phyloP scores from a whole-genome alignment of 2,113 vertebrate species.

The Cyphomyrus discorhynchus region DNA sequence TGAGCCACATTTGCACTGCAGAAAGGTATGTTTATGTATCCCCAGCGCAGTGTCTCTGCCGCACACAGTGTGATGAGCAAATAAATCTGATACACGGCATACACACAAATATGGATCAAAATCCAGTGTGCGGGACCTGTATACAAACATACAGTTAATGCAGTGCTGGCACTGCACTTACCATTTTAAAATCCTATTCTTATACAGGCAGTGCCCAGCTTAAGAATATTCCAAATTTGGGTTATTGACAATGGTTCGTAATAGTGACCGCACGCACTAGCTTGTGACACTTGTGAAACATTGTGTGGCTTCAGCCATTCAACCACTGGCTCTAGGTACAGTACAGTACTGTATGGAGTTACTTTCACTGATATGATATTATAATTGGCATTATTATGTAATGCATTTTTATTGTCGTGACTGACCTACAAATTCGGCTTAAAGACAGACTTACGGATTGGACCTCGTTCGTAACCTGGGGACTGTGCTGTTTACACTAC shows the following conservation, averaged over 20 bases:
- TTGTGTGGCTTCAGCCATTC: neutral
- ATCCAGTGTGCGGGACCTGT: neutral
- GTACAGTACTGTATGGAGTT: neutral
- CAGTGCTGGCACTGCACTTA: neutral
- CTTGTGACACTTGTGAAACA: neutral
- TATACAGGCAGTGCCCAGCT: neutral
- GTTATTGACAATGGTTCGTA: neutral
- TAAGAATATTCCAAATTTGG: neutral
- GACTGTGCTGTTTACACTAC: neutral
- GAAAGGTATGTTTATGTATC: neutral
- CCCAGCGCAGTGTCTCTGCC: neutral
- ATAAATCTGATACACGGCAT: neutral
- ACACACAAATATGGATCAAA: too few relatives aligned
- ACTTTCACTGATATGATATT: neutral
- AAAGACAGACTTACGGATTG: neutral
- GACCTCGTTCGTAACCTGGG: neutral
- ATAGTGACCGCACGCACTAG: neutral
- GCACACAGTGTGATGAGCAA: neutral
- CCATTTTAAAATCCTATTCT: neutral
- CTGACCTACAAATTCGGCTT: neutral
- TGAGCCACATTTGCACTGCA: neutral
- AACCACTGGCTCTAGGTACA: neutral
- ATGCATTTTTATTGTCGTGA: neutral
- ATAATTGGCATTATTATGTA: neutral
- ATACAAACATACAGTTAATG: neutral